A percentile compares a stretch with the other conserved stretches of the same genome.
phyloP scores from a whole-genome alignment of 53 echinoderm and acorn worm genomes.

The Hippasteria phrygiana region DNA sequence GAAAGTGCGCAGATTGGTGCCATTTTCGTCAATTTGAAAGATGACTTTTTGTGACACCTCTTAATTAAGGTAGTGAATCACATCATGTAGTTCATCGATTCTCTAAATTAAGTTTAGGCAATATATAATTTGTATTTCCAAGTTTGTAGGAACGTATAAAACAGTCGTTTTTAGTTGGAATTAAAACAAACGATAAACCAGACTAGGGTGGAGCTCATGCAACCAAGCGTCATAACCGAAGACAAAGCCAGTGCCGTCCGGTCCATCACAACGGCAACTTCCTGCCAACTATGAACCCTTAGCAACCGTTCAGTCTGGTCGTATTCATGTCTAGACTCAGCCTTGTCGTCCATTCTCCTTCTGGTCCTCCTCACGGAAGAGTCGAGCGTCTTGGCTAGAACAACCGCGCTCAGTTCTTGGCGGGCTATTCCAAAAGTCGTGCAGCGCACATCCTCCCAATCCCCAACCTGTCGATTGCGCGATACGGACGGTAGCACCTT shows the following conservation, averaged over 20 bases:
- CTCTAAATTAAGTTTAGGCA: too few species aligned
- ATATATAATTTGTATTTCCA: too few species aligned
- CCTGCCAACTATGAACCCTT: background rate
- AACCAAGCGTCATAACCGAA: background rate
- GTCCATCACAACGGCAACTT: constrained; percentile 16
- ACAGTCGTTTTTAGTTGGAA: background rate
- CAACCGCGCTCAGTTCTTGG: background rate
- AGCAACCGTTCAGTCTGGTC: background rate
- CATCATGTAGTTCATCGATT: too few species aligned
- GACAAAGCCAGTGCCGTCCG: constrained; percentile 11
- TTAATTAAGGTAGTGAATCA: too few species aligned
- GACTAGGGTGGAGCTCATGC: background rate
- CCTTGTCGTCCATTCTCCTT: background rate
- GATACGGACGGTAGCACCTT: background rate
- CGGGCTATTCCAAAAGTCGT: background rate
- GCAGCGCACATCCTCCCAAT: background rate
- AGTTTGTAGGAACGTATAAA: too few species aligned
- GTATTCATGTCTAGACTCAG: background rate
- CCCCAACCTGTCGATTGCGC: background rate
- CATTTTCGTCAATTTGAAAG: too few species aligned
- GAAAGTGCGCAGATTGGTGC: too few species aligned
- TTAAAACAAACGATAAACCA: background rate
- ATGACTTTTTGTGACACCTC: too few species aligned
- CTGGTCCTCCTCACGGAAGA: constrained; percentile 17
- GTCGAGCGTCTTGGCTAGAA: background rate